Evolutionary conservation across 2,797 vertebrate genomes (phyloP).

Genomic region (Esox lucius): DNA sequence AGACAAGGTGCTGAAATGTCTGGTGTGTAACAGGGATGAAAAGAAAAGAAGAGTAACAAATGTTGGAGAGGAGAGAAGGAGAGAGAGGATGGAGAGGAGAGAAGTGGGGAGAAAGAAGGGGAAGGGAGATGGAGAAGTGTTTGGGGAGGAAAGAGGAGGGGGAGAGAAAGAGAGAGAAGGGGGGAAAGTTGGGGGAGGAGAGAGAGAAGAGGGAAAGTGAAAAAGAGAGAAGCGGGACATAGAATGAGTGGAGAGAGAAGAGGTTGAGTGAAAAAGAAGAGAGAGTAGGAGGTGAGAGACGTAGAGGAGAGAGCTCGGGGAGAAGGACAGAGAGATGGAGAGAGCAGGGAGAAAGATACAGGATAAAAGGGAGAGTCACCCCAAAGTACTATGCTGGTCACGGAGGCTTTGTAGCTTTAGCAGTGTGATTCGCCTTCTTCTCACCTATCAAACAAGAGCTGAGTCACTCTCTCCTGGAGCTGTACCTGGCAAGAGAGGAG

Average conservation of each 20-base stretch:
- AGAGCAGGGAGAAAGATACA: background rate
- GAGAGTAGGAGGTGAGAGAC: constrained; percentile 24
- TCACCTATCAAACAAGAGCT: constrained; percentile 1
- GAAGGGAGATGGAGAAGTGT: constrained; percentile 20
- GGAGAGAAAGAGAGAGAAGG: constrained; percentile 38
- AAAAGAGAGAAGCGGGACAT: too few species aligned
- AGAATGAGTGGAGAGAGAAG: background rate
- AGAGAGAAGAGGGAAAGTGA: too few species aligned
- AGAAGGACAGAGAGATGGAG: constrained; percentile 12
- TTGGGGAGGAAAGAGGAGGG: constrained; percentile 43
- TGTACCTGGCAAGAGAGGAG: constrained; percentile 2
- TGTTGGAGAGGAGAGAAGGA: constrained; percentile 31
- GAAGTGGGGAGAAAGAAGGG: constrained; percentile 2
- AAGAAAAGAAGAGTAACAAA: constrained; percentile 39
- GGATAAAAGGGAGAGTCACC: background rate
- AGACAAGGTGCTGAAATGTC: constrained; percentile 58
- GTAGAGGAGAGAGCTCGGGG: constrained; percentile 41
- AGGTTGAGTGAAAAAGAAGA: too few species aligned
- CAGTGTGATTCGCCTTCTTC: background rate
- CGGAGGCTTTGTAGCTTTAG: background rate
- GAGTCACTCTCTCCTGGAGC: constrained; percentile 5
- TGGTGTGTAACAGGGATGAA: constrained; percentile 44
- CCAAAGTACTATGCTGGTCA: background rate
- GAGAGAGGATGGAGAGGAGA: constrained; percentile 30
- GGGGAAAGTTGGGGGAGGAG: background rate